phyloP scores from a whole-genome alignment of 2,888 invertebrate species.

The Agrochola lychnidis region DNA sequence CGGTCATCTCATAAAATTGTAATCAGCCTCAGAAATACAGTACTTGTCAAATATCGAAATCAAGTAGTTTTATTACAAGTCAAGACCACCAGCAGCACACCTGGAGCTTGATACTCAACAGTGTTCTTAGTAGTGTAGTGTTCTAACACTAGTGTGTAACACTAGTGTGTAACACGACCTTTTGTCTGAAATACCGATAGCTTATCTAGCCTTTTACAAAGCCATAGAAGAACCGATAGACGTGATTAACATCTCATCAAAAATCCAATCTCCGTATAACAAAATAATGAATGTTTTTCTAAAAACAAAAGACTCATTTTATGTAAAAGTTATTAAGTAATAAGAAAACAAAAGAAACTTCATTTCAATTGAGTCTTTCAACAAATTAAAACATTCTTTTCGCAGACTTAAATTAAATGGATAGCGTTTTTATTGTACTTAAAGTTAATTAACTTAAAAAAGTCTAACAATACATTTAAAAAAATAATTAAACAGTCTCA shows the following conservation, averaged over 20 bases:
- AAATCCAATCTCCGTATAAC: neutral
- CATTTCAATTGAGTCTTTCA: neutral
- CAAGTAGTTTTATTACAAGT: too few relatives aligned
- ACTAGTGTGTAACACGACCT: too few relatives aligned
- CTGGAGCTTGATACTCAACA: too few relatives aligned
- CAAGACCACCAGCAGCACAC: too few relatives aligned
- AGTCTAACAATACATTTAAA: neutral
- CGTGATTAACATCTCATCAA: neutral
- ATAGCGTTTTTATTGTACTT: neutral
- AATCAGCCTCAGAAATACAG: too few relatives aligned
- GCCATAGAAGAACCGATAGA: neutral
- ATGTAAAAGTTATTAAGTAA: constrained; percentile 1
- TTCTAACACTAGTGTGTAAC: too few relatives aligned
- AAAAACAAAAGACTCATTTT: constrained; percentile 4
- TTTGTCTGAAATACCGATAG: neutral
- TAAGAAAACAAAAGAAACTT: constrained; percentile 10
- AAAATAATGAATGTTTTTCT: neutral
- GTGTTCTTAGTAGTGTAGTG: too few relatives aligned
- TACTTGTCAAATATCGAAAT: too few relatives aligned
- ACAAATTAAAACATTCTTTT: neutral
- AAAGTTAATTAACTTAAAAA: neutral
- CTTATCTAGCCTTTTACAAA: neutral
- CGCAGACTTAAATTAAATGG: neutral
- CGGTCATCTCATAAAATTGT: too few relatives aligned
- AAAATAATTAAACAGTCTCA: neutral